Evolutionary conservation across 2,888 invertebrate species (phyloP), one percentile per base, ranked within the genome.

Genomic region (Neria commutata): DNA sequence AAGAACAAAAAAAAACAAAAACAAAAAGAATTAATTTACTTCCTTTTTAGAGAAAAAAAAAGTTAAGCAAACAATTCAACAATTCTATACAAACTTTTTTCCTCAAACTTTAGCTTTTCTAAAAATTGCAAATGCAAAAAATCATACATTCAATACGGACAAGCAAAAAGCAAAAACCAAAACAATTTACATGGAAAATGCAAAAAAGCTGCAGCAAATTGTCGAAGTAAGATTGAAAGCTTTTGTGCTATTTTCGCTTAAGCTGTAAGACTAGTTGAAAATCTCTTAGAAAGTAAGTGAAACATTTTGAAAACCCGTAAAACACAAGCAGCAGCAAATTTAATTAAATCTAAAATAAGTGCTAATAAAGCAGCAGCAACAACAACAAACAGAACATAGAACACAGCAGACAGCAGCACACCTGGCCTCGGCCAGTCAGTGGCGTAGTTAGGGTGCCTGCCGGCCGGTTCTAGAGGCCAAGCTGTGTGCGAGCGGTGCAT

Each of bases 221-320:
- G n/a, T 54, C 53, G 60, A 66, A 61, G 62, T 62, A 63, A 66
- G 62, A 61, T 26, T 64, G n/a, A 50, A 45, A 69, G 73, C 73
- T 73, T 73, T 73, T 73, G 69, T 73, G 72, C 72, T 73, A 73
- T 70, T 73, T 73, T 73, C 72, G 72, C 72, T 73, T 73, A 72
- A 71, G 69, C 70, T 63, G 62, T 70, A 73, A 73, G 73, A 69
- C 74, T 76, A 76, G 76, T 71, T 76, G 73, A 76, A 65, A 60
- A 58, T 33, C 37, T 58, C 21, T 56, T n/a, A 51, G 58, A 62
- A 68, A 67, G 54, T 62, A 60, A 65, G 66, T 24, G 58, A 63
- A 70, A 69, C 65, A 60, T 68, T 65, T 62, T 63, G 65, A 49
- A 68, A 40, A 68, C 68, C 33, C 37, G 37, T 52, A 53, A 16